phyloP scores from a whole-genome alignment of 2,888 invertebrate species.

The Pseudeuparius sepicola region DNA sequence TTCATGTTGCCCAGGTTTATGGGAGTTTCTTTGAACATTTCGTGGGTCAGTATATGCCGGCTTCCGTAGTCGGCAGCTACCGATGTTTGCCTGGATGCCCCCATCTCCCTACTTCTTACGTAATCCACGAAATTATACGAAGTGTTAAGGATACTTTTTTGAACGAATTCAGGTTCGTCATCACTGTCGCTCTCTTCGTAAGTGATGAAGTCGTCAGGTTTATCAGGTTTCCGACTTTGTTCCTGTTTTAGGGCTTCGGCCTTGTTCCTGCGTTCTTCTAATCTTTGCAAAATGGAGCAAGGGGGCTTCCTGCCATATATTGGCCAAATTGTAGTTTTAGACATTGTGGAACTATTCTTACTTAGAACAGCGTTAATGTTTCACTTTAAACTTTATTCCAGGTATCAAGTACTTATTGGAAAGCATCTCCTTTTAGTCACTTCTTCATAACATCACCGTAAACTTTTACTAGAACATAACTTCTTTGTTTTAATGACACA shows the following conservation, averaged over 20 bases:
- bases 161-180: constrained; percentile 65
- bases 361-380: too few relatives aligned
- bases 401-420: too few relatives aligned
- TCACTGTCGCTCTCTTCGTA: constrained; percentile 69
- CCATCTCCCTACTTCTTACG: constrained; percentile 66
- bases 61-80: constrained; percentile 74
- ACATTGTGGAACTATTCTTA: too few relatives aligned
- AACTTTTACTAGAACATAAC: too few relatives aligned
- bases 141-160: constrained; percentile 62
- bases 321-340: constrained; percentile 59
- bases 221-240: constrained; percentile 71
- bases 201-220: constrained; percentile 82
- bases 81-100: constrained; percentile 57
- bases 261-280: constrained; percentile 65
- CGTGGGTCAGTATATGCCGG: constrained; percentile 79
- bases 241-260: constrained; percentile 54
- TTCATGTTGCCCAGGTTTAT: constrained; percentile 78
- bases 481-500: too few relatives aligned
- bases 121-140: constrained; percentile 83
- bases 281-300: constrained; percentile 60
- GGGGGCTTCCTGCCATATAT: constrained; percentile 67
- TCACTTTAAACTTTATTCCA: too few relatives aligned
- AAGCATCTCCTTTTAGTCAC: too few relatives aligned
- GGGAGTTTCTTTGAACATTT: constrained; percentile 78
- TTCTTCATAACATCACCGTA: too few relatives aligned